Evolutionary conservation across 2,113 vertebrate genomes (phyloP).

Genomic region (Pachycephala philippinensis): DNA sequence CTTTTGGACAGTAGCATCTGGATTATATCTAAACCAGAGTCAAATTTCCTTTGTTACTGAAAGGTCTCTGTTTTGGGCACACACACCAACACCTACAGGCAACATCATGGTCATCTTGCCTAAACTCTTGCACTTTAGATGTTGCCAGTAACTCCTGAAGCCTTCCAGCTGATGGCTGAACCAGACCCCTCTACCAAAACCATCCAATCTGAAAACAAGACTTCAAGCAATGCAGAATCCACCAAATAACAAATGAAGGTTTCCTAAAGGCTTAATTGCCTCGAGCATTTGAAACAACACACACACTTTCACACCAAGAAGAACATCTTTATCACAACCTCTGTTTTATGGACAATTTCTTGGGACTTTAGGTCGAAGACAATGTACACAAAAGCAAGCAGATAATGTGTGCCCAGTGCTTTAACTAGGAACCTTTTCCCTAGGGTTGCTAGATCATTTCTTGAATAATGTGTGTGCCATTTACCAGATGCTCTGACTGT

Average conservation of each 20-base stretch:
- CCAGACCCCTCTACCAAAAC: not conserved
- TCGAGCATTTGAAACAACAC: not conserved
- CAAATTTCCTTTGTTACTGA: not conserved
- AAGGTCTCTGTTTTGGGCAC: not conserved
- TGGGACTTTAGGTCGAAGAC: not conserved
- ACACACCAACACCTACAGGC: not conserved
- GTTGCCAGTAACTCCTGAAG: not conserved
- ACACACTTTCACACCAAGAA: not conserved
- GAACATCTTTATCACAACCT: not conserved
- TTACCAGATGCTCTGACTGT: not conserved
- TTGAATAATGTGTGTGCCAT: fast-evolving
- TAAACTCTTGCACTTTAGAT: not conserved
- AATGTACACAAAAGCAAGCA: not conserved
- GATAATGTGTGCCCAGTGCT: not conserved
- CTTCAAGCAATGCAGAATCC: not conserved
- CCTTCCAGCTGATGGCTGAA: not conserved
- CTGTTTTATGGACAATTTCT: not conserved
- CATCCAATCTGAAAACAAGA: not conserved
- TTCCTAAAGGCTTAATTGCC: not conserved
- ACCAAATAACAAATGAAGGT: not conserved
- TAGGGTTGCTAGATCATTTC: not conserved
- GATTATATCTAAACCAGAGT: not conserved
- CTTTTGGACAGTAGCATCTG: not conserved
- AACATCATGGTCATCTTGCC: not conserved
- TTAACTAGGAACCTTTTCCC: not conserved